Conservation (phyloP, 2,888 invertebrate species). For the Trachelus tabidus region DNA sequence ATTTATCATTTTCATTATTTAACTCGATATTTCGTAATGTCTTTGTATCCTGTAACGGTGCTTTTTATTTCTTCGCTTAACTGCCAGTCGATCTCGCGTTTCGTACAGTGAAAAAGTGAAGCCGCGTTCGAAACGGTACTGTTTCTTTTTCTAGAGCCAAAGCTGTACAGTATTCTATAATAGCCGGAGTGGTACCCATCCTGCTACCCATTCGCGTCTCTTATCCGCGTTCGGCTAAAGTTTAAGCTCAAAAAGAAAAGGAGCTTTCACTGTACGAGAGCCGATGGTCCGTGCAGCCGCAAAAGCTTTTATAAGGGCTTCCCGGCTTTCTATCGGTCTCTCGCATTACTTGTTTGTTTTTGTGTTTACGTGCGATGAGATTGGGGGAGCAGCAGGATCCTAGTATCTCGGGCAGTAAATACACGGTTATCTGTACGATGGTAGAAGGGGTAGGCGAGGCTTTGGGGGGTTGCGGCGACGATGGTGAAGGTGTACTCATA, state of each 20-base stretch:
- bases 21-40: neutral
- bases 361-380: slow-evolving; percentile 31
- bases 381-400: slow-evolving; percentile 36
- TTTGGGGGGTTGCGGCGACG: neutral
- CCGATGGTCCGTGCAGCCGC: slow-evolving; percentile 20
- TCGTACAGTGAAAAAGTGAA: too few relatives aligned
- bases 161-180: neutral
- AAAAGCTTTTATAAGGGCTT: slow-evolving; percentile 21
- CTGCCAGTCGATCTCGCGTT: too few relatives aligned
- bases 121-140: too few relatives aligned
- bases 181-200: neutral
- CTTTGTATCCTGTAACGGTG: neutral
- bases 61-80: too few relatives aligned
- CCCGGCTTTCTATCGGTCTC: neutral
- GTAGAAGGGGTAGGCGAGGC: neutral
- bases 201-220: neutral
- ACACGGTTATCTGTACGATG: slow-evolving; percentile 42
- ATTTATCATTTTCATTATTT: neutral
- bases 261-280: slow-evolving; percentile 10
- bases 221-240: neutral
- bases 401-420: slow-evolving; percentile 48
- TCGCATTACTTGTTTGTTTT: slow-evolving; percentile 33
- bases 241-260: slow-evolving; percentile 5
- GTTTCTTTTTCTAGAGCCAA: neutral
- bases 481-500: neutral